Conservation (phyloP, 2,888 invertebrate species). For the Phaedon cochleariae region DNA sequence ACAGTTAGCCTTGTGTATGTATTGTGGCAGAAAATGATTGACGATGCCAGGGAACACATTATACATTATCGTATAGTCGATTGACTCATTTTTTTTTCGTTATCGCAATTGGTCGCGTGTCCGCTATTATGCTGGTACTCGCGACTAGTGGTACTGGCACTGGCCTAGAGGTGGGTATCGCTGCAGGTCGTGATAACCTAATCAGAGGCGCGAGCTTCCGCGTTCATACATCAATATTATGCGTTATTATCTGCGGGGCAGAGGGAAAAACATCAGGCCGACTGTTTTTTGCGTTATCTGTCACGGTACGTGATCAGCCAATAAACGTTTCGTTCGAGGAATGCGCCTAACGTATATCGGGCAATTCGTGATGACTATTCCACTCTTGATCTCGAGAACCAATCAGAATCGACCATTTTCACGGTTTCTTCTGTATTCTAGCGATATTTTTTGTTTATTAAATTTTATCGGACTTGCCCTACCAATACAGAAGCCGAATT, state of each 20-base stretch:
- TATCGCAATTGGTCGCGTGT: conserved; percentile 43
- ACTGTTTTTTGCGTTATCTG: conserved; percentile 31
- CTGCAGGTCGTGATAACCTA: conserved; percentile 39
- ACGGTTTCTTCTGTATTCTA: no score
- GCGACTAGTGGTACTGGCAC: conserved; percentile 19
- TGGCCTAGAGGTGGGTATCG: conserved; percentile 21
- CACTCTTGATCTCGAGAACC: no score
- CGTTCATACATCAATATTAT: conserved; percentile 32
- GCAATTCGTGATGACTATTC: no score
- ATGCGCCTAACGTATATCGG: neutral
- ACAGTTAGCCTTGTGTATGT: no score
- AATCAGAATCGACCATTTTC: no score
- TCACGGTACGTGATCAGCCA: conserved; percentile 28
- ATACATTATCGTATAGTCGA: no score
- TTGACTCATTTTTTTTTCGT: conserved; percentile 26
- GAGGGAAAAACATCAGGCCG: conserved; percentile 27
- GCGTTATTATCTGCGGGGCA: conserved; percentile 31
- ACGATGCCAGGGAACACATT: no score
- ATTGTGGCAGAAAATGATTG: no score
- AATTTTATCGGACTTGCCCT: no score
- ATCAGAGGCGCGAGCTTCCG: conserved; percentile 34
- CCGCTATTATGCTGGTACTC: conserved; percentile 38
- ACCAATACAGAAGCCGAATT: no score
- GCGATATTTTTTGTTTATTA: no score
- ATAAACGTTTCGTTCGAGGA: conserved; percentile 25